These are phyloP conservation scores for Ethmia dodecea DNA, from an alignment of 2,888 invertebrate species.

Conservation along the genomic window DNA sequence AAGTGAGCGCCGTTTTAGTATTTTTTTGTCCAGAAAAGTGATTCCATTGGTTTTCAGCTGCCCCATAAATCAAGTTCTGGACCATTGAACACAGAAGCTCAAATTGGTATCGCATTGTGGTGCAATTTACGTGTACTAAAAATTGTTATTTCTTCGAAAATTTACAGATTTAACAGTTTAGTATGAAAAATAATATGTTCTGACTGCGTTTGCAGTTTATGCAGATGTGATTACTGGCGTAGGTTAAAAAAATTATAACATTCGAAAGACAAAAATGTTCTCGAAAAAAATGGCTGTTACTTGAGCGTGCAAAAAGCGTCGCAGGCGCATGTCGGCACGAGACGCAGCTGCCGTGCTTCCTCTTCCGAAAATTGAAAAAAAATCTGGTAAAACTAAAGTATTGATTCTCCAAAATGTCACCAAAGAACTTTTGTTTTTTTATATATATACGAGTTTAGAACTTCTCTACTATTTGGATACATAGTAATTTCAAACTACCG, in stretches of 20 bases:
- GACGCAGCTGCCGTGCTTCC: constrained; percentile 71
- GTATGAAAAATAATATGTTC: no score
- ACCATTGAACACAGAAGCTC: constrained; percentile 42
- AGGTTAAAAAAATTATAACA: constrained; percentile 25
- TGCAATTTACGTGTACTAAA: constrained; percentile 21
- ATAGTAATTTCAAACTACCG: no score
- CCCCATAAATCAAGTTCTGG: constrained; percentile 49
- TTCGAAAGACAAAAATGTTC: constrained; percentile 40
- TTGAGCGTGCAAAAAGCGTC: constrained; percentile 59
- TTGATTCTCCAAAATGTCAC: constrained; percentile 57
- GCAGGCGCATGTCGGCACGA: constrained; percentile 57
- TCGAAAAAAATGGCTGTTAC: constrained; percentile 45
- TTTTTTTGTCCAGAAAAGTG: constrained; percentile 24
- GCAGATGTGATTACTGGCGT: no score
- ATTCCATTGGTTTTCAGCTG: constrained; percentile 44
- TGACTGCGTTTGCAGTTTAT: no score
- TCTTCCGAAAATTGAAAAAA: constrained; percentile 62
- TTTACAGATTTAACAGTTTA: no score
- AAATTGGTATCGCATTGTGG: constrained; percentile 31
- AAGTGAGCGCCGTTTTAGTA: constrained; percentile 43
- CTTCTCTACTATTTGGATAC: no score
- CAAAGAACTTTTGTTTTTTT: no score
- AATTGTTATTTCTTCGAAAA: no score
- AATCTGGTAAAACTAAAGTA: constrained; percentile 32
- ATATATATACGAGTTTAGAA: no score